phyloP scores from a whole-genome alignment of 1,140 invertebrate genomes.

The Sinonovacula constricta region DNA sequence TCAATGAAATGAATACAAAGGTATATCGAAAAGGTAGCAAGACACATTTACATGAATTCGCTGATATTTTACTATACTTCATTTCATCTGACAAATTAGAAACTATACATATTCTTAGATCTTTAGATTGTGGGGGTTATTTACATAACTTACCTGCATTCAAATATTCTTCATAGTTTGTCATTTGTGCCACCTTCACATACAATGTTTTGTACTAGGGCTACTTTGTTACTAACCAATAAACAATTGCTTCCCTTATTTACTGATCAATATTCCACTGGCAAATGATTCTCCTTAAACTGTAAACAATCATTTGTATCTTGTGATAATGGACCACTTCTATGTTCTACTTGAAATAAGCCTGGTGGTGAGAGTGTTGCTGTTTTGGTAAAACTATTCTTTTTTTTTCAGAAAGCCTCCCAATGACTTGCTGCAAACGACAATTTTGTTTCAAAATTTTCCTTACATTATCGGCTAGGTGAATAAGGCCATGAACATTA shows the following conservation, averaged over 20 bases:
- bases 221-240: slow-evolving; percentile 16
- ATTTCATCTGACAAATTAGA: neutral
- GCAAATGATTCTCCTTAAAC: slow-evolving; percentile 23
- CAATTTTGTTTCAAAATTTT: slow-evolving; percentile 60
- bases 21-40: slow-evolving; percentile 2
- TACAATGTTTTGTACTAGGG: slow-evolving; percentile 37
- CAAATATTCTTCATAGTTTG: slow-evolving; percentile 10
- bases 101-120: slow-evolving; percentile 15
- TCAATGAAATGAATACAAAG: slow-evolving; percentile 20
- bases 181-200: slow-evolving; percentile 2
- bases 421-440: slow-evolving; percentile 67
- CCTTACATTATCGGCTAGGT: slow-evolving; percentile 76
- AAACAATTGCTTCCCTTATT: slow-evolving; percentile 30
- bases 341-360: slow-evolving; percentile 19
- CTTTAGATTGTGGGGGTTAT: slow-evolving; percentile 9
- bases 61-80: neutral
- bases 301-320: slow-evolving; percentile 2
- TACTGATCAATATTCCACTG: neutral
- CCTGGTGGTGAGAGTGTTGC: neutral
- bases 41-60: slow-evolving; percentile 11
- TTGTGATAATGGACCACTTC: slow-evolving; percentile 27
- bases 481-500: slow-evolving; percentile 75
- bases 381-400: neutral
- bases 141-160: slow-evolving; percentile 10
- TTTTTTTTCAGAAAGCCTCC: slow-evolving; percentile 56